Percentiles rank a stretch among this genome's conserved stretches.
These are phyloP conservation scores for Desmophyllum pertusum DNA, from an alignment of 92 coral and sea anemone species.

Conservation along the genomic window DNA sequence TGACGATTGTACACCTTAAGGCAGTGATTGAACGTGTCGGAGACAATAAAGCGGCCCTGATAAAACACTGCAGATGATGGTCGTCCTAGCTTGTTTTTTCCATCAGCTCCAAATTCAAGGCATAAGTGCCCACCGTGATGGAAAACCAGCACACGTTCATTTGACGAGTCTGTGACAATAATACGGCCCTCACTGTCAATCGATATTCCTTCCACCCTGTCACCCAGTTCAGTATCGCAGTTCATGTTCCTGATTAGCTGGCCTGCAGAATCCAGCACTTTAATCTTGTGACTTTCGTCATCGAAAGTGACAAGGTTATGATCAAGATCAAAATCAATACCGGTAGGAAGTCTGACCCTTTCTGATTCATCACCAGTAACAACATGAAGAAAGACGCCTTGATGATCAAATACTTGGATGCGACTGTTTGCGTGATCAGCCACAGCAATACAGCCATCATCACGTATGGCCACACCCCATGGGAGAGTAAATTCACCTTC, in stretches of 20 bases:
- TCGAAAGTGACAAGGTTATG: slow-evolving; percentile 58
- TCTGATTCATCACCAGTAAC: slow-evolving; percentile 9
- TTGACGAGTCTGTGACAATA: slow-evolving; percentile 57
- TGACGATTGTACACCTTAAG: slow-evolving; percentile 63
- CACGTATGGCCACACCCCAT: slow-evolving; percentile 67
- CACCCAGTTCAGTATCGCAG: slow-evolving; percentile 50
- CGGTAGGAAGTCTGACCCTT: slow-evolving; percentile 53
- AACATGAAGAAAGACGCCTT: slow-evolving; percentile 23
- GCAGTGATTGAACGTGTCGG: slow-evolving; percentile 74
- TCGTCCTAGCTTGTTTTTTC: slow-evolving; percentile 37
- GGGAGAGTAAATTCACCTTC: slow-evolving; percentile 57
- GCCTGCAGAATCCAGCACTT: slow-evolving; percentile 48
- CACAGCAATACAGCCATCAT: slow-evolving; percentile 49
- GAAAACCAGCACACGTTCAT: slow-evolving; percentile 58
- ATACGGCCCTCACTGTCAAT: slow-evolving; percentile 63
- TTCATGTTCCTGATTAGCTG: slow-evolving; percentile 38
- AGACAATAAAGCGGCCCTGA: slow-evolving; percentile 63
- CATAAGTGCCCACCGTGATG: slow-evolving; percentile 60
- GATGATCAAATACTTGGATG: slow-evolving; percentile 51
- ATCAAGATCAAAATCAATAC: slow-evolving; percentile 48
- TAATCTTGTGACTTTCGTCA: slow-evolving; percentile 41
- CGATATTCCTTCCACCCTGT: slow-evolving; percentile 66
- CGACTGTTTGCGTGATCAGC: slow-evolving; percentile 72
- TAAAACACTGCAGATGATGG: slow-evolving; percentile 69
- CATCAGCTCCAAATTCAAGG: slow-evolving; percentile 63